Conservation (phyloP, 2,797 vertebrate species). For the Atherinosoma microstoma region DNA sequence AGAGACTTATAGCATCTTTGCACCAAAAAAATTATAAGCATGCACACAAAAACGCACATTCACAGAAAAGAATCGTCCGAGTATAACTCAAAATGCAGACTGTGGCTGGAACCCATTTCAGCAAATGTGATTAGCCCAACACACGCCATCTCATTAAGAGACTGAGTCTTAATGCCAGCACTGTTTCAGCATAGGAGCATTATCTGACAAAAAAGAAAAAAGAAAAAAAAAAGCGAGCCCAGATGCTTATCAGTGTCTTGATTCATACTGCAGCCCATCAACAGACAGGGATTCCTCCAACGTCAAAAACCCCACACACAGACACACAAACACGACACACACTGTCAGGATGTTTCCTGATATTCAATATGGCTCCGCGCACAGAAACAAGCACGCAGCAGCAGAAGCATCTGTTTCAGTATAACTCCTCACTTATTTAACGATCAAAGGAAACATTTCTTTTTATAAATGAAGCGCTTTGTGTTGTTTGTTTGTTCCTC, state of each 20-base stretch:
- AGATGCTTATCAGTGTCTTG: constrained; percentile 53
- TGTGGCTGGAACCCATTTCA: constrained; percentile 67
- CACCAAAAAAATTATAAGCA: not conserved
- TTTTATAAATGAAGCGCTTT: constrained; percentile 49
- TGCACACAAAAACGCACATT: constrained; percentile 7
- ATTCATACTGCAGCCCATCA: constrained; percentile 44
- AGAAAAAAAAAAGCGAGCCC: constrained; percentile 9
- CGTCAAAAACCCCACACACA: constrained; percentile 11
- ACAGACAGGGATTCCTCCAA: constrained; percentile 22
- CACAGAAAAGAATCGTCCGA: constrained; percentile 39
- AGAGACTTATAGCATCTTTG: not conserved
- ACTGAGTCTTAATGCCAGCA: constrained; percentile 65
- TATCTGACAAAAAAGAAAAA: constrained; percentile 57
- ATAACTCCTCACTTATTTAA: constrained; percentile 37
- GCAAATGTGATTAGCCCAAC: constrained; percentile 72
- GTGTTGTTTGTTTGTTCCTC: constrained; percentile 41
- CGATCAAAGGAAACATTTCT: constrained; percentile 56
- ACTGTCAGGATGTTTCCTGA: constrained; percentile 15
- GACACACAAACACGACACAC: constrained; percentile 1
- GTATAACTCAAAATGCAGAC: constrained; percentile 53
- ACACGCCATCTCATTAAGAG: constrained; percentile 73
- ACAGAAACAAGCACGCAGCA: constrained; percentile 20
- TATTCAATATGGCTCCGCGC: constrained; percentile 9
- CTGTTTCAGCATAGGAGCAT: constrained; percentile 60
- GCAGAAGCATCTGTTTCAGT: constrained; percentile 61